A percentile compares a stretch with the other conserved stretches of the same genome.
Evolutionary conservation across 2,888 invertebrate species (phyloP).

Genomic region (Amphimallon solstitiale): DNA sequence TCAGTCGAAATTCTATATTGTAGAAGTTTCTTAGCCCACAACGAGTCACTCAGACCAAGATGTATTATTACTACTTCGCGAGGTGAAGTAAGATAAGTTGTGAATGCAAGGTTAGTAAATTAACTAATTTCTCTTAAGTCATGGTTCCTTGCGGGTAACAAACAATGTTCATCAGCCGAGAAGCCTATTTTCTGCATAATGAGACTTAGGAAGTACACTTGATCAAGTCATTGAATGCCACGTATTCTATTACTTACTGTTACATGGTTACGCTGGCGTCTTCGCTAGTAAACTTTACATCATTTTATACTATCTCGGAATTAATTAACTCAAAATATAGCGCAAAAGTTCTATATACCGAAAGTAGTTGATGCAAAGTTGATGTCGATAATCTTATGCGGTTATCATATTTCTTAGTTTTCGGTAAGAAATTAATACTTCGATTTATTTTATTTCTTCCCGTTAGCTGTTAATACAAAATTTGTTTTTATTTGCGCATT

Average conservation of each 20-base stretch:
- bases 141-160: slow-evolving; percentile 51
- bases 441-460: no score
- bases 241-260: slow-evolving; percentile 2
- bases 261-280: no score
- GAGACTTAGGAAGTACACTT: slow-evolving; percentile 47
- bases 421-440: neutral
- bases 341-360: no score
- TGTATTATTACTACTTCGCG: slow-evolving; percentile 27
- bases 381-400: slow-evolving; percentile 17
- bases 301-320: neutral
- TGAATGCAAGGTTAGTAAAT: slow-evolving; percentile 53
- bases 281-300: neutral
- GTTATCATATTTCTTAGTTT: neutral
- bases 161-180: slow-evolving; percentile 53
- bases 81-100: slow-evolving; percentile 42
- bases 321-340: neutral
- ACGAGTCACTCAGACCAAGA: slow-evolving; percentile 17
- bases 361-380: no score
- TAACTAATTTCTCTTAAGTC: slow-evolving; percentile 57
- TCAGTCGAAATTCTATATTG: slow-evolving; percentile 21
- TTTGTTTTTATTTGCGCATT: no score
- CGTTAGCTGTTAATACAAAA: no score
- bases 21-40: neutral
- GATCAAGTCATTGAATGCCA: slow-evolving; percentile 45
- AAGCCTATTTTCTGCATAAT: slow-evolving; percentile 54